These are phyloP conservation scores for Lasiurus borealis DNA, from an alignment of 2,113 vertebrate species.

Conservation along the genomic window DNA sequence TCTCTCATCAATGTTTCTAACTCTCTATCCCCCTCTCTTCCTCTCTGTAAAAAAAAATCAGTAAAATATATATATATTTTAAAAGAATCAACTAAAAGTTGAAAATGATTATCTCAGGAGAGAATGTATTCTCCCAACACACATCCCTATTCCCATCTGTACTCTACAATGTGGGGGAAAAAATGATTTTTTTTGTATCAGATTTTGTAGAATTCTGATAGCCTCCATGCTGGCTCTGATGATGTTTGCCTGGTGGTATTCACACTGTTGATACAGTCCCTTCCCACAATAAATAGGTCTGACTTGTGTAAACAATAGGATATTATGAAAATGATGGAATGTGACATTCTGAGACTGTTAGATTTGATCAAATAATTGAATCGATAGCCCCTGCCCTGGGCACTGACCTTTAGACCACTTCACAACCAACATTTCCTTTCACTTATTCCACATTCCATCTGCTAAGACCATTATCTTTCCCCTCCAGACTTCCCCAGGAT, in stretches of 20 bases:
- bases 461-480: too few species aligned
- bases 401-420: too few species aligned
- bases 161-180: background rate
- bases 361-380: too few species aligned
- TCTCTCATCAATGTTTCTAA: too few species aligned
- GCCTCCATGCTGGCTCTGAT: background rate
- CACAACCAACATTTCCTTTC: too few species aligned
- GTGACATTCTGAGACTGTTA: background rate
- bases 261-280: background rate
- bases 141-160: background rate
- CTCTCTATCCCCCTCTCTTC: too few species aligned
- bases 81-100: background rate
- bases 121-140: background rate
- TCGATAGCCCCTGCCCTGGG: too few species aligned
- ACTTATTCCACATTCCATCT: too few species aligned
- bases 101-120: constrained; percentile 22
- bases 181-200: background rate
- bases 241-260: background rate
- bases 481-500: too few species aligned
- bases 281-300: background rate
- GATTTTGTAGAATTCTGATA: background rate
- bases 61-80: too few species aligned
- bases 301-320: background rate
- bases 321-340: background rate
- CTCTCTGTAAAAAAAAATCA: too few species aligned